Conservation (phyloP, 2,113 vertebrate species). For the Silurus glanis region DNA sequence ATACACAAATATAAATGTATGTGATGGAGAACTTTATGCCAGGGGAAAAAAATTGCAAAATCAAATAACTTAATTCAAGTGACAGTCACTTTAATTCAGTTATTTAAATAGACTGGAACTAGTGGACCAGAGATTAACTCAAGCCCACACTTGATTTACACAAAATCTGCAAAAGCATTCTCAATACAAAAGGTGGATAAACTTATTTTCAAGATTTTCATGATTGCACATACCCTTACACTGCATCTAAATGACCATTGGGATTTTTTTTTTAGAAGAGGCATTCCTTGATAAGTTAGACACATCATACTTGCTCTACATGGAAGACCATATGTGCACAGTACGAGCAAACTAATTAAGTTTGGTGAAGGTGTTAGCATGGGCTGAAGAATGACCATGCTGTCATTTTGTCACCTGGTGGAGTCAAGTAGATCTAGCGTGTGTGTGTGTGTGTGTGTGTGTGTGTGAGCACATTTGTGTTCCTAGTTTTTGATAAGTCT, state of each 20-base stretch:
- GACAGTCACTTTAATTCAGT: too few relatives aligned
- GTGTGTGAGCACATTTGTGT: slow-evolving; percentile 69
- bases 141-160: too few relatives aligned
- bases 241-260: neutral
- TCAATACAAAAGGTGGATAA: neutral
- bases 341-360: slow-evolving; percentile 57
- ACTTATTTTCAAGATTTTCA: neutral
- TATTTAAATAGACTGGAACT: too few relatives aligned
- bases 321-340: slow-evolving; percentile 69
- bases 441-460: slow-evolving; percentile 65
- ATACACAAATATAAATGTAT: too few relatives aligned
- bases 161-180: neutral
- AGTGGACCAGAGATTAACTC: too few relatives aligned
- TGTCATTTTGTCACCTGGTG: slow-evolving; percentile 62
- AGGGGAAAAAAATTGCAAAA: too few relatives aligned
- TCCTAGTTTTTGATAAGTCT: slow-evolving; percentile 57
- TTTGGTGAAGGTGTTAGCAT: slow-evolving; percentile 59
- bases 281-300: slow-evolving; percentile 52
- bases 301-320: slow-evolving; percentile 64
- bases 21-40: too few relatives aligned
- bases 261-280: neutral
- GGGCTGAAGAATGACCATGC: slow-evolving; percentile 69
- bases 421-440: slow-evolving; percentile 73
- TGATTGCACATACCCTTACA: neutral
- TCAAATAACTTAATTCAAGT: too few relatives aligned